phyloP scores from a whole-genome alignment of 1,140 invertebrate genomes.

The Lasaia peninsularis region DNA sequence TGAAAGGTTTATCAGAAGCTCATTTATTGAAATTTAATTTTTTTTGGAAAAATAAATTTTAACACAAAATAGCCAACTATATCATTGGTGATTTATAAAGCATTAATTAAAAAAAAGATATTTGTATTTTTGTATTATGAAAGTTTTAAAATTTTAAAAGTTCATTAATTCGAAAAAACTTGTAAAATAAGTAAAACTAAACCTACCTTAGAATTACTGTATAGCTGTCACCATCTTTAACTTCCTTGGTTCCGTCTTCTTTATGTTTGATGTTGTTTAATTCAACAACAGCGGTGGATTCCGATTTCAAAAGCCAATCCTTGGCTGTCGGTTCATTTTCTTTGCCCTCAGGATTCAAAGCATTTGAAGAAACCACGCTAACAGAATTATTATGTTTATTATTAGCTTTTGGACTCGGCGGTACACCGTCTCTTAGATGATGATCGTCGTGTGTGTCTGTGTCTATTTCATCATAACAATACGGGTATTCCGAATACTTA shows the following conservation, averaged over 20 bases:
- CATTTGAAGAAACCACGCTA: conserved; percentile 69
- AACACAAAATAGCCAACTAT: no score
- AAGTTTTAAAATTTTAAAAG: no score
- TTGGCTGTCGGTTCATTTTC: conserved; percentile 64
- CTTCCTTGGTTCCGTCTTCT: conserved; percentile 61
- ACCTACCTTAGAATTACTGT: conserved; percentile 80
- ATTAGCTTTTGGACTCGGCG: conserved; percentile 57
- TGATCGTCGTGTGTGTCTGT: conserved; percentile 82
- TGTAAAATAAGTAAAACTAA: neutral
- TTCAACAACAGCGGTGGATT: conserved; percentile 55
- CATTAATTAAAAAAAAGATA: no score
- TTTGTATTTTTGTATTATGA: no score
- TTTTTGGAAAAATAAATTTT: no score
- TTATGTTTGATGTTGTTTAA: conserved; percentile 72
- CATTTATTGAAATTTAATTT: no score
- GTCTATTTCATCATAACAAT: conserved; percentile 89
- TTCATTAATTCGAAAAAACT: no score
- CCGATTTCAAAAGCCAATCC: conserved; percentile 64
- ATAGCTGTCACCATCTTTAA: conserved; percentile 80
- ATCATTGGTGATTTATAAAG: no score
- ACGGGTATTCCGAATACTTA: conserved; percentile 90
- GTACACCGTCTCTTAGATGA: conserved; percentile 67
- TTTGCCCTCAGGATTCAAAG: conserved; percentile 54
- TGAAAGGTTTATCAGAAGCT: no score
- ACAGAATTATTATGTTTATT: conserved; percentile 65